Evolutionary conservation across 2,888 invertebrate species (phyloP), one percentile per base, ranked within the genome.

Genomic region (Drosophila greeni): DNA sequence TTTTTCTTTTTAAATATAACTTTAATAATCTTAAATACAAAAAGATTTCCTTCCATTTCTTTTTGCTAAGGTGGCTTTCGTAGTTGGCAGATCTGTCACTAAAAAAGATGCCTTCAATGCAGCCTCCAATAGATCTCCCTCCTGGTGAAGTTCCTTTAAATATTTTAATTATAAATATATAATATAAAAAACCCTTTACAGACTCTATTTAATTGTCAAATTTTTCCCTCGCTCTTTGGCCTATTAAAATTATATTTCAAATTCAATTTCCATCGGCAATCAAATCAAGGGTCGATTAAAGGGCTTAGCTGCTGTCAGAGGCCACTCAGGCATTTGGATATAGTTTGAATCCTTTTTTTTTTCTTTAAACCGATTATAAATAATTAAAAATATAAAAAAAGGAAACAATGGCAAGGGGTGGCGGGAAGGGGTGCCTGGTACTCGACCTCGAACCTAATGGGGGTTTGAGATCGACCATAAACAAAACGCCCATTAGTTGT

Each of bases 401-500:
- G 37, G 64, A 42, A 42, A 26, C 42, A 42, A 42, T 43, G 18
- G 1, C 3, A 18, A 47, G 29, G 59, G 14, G 20, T 23, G 34
- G n/a, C 6, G 31, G 55, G 31, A 49, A 65, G 72, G 72, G 70
- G 54, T 70, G 39, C 66, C 53, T n/a, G 47, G 60, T 36, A 56
- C 65, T 58, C 51, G 70, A 66, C 77, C 74, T 58, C 51, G 70
- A 66, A 72, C 74, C 68, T 70, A 79, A 79, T 84, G 83, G 80
- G 83, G 79, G 78, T 82, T 61, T 73, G 69, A 75, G 73, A 57
- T 47, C 70, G 62, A 70, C 80, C 82, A 82, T 81, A 82, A 83
- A 81, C 84, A 83, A 72, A 83, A 81, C 84, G 76, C 82, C 84
- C 82, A 82, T 83, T 81, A 77, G 72, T 72, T 72, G 80, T 71